These are phyloP conservation scores for Ectropis grisescens DNA, from an alignment of 1,140 invertebrate species.

Conservation along the genomic window DNA sequence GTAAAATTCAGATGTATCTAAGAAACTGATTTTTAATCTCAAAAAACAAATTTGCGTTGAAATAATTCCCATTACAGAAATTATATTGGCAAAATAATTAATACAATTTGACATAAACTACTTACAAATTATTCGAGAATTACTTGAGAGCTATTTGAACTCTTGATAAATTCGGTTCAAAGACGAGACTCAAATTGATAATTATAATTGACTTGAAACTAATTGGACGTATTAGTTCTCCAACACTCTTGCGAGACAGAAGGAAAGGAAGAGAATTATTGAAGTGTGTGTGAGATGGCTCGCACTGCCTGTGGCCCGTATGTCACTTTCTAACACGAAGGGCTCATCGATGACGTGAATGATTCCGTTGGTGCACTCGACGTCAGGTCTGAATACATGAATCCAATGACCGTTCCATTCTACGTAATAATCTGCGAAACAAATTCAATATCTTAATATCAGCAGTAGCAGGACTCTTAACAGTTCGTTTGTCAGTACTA, in stretches of 20 bases:
- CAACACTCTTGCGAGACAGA: slow-evolving; percentile 36
- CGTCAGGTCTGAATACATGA: slow-evolving; percentile 87
- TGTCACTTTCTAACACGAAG: slow-evolving; percentile 85
- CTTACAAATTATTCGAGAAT: slow-evolving; percentile 3
- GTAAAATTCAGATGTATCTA: too few species aligned
- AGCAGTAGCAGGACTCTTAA: background rate
- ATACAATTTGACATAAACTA: too few species aligned
- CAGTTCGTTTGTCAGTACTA: background rate
- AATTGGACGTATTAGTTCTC: slow-evolving; percentile 25
- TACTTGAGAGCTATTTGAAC: too few species aligned
- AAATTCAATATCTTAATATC: slow-evolving; percentile 1
- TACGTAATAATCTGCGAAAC: slow-evolving; percentile 80
- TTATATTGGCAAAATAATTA: too few species aligned
- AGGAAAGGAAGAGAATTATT: slow-evolving; percentile 31
- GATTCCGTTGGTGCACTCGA: slow-evolving; percentile 93
- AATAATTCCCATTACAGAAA: too few species aligned
- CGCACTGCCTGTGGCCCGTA: slow-evolving; percentile 76
- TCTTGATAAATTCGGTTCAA: too few species aligned
- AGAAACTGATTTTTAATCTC: too few species aligned
- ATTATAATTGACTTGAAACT: slow-evolving; percentile 13
- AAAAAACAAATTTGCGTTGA: too few species aligned
- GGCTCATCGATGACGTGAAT: slow-evolving; percentile 93
- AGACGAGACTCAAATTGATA: too few species aligned
- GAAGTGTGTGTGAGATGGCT: slow-evolving; percentile 25
- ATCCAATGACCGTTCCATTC: slow-evolving; percentile 88